Evolutionary conservation across 2,797 vertebrate genomes (phyloP), one percentile per base, ranked within the genome.

Genomic region (Meriones psammophilus): DNA sequence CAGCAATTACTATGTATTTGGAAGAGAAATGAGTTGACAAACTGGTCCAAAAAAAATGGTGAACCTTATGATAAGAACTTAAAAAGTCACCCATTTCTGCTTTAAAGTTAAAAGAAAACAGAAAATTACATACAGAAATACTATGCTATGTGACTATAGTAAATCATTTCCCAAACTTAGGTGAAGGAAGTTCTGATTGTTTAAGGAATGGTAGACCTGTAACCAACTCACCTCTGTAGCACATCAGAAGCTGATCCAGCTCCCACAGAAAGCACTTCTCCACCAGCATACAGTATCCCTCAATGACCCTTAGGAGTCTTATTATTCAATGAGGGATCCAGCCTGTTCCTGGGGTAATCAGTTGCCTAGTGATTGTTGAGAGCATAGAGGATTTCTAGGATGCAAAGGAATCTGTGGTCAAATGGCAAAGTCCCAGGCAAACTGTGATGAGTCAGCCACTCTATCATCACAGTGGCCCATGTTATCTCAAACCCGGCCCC

Each of bases 61-160:
- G 33, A 91, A 5, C 17, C 14, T 7, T 79, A 76, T 20, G 4
- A 3, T 46, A 85, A 81, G 54, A 89, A 92, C 3, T 56, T 66
- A 42, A 3, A 64, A 84, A 62, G 58, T 64, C 17, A 28, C 8
- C 20, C 36, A 66, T 28, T 26, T 88, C 69, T 91, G n/a, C 58
- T 93, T 89, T 66, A 71, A 91, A 84, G 18, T 91, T 95, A 62
- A 92, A 93, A 68, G 62, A 83, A 95, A 79, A 85, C 50, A 46
- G 39, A 33, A 88, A 89, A 26, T 64, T 22, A 74, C 1, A 46
- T 30, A 78, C 77, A 33, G 22, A 83, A 84, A 77, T 42, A n/a
- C 33, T 88, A 26, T 28, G 80, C 84, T 33, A 81, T 33, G 20
- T 54, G 28, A 91, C 22, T 42, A n/a, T 33, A 89, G 36, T 80